Conservation (phyloP, 1,140 invertebrate genomes). For the Drosophila chauvacae region DNA sequence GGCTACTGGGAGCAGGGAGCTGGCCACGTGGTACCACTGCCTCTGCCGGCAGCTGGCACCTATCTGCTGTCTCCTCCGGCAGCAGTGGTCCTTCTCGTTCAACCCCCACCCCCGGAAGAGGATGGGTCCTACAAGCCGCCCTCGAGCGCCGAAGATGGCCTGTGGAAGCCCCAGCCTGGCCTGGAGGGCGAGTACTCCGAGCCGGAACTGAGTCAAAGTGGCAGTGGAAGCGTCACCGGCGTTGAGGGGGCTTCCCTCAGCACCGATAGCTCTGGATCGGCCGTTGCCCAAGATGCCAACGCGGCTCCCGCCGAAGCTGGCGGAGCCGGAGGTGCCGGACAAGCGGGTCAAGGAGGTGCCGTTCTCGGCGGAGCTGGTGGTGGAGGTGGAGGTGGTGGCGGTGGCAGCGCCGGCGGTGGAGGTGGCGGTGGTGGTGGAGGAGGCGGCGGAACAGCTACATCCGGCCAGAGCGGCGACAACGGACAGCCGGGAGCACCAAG, state of each 20-base stretch:
- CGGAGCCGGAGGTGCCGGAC: slow-evolving; percentile 40
- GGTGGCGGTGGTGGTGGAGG: slow-evolving; percentile 68
- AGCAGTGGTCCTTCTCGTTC: slow-evolving; percentile 45
- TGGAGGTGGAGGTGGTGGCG: slow-evolving; percentile 48
- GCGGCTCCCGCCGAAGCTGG: slow-evolving; percentile 14
- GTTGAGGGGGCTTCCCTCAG: slow-evolving; percentile 1
- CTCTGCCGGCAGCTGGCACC: slow-evolving; percentile 46
- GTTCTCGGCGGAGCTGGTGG: slow-evolving; percentile 60
- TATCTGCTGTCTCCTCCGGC: slow-evolving; percentile 50
- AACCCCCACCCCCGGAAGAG: slow-evolving; percentile 53
- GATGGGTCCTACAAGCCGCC: slow-evolving; percentile 71
- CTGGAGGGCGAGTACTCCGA: slow-evolving; percentile 58
- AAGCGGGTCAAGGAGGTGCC: slow-evolving; percentile 47
- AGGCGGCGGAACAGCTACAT: slow-evolving; percentile 60
- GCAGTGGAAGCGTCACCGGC: slow-evolving; percentile 27
- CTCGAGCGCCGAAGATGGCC: slow-evolving; percentile 45
- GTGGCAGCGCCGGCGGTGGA: slow-evolving; percentile 56
- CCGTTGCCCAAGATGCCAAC: not conserved
- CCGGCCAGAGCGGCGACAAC: slow-evolving; percentile 56
- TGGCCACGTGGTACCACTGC: slow-evolving; percentile 46
- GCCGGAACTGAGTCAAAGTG: slow-evolving; percentile 16
- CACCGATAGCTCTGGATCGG: slow-evolving; percentile 15
- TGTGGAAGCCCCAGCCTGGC: slow-evolving; percentile 60
- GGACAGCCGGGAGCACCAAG: slow-evolving; percentile 63
- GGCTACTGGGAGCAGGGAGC: slow-evolving; percentile 13